These are phyloP conservation scores for Lasioglossum leucozonium DNA, from an alignment of 2,888 invertebrate species.

Conservation along the genomic window DNA sequence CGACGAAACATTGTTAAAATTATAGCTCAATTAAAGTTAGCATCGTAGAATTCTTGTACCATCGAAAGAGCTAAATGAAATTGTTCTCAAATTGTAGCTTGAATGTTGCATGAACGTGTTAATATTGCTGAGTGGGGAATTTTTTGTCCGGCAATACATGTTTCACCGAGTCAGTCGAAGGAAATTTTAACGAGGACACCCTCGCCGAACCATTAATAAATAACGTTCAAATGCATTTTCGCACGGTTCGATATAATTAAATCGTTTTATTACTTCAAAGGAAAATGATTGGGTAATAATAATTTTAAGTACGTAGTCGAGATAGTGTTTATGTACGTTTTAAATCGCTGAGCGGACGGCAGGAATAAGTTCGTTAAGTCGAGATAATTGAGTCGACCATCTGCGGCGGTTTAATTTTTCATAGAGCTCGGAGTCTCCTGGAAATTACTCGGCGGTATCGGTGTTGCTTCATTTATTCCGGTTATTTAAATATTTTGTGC, in stretches of 20 bases:
- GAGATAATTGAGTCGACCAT: neutral
- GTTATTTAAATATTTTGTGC: neutral
- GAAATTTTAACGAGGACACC: neutral
- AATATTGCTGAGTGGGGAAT: neutral
- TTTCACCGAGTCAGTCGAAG: neutral
- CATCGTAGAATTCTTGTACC: too few species aligned
- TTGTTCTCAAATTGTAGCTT: too few species aligned
- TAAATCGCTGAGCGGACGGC: neutral
- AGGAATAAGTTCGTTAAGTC: neutral
- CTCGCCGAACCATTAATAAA: neutral
- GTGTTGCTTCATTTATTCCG: neutral
- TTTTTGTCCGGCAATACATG: neutral
- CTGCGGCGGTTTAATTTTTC: neutral
- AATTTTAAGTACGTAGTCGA: neutral
- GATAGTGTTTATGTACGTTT: neutral
- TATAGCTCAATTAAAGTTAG: too few species aligned
- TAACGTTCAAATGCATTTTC: neutral
- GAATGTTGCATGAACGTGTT: too few species aligned
- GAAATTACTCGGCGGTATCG: neutral
- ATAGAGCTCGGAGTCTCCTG: neutral
- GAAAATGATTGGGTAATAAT: neutral
- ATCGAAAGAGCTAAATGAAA: too few species aligned
- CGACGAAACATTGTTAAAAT: too few species aligned
- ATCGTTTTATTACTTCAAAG: neutral
- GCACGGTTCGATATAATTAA: neutral